phyloP scores from a whole-genome alignment of 2,888 invertebrate genomes.

The Helicoverpa assulta region DNA sequence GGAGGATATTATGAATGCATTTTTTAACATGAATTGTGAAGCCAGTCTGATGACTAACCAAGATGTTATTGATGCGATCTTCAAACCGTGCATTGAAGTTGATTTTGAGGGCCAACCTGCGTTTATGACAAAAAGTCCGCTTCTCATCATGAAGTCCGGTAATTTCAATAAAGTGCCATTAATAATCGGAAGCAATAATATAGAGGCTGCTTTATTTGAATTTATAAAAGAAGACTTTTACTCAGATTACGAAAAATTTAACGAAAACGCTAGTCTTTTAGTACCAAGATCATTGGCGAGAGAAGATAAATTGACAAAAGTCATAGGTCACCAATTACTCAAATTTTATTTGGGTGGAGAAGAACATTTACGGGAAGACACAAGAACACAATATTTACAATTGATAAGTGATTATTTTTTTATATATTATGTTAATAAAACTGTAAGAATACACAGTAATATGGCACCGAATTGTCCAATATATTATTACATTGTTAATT shows the following conservation, averaged over 20 bases:
- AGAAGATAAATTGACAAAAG: slow-evolving; percentile 70
- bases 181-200: slow-evolving; percentile 84
- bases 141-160: slow-evolving; percentile 79
- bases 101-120: slow-evolving; percentile 84
- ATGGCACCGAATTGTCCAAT: slow-evolving; percentile 77
- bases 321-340: slow-evolving; percentile 78
- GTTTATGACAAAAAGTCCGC: slow-evolving; percentile 82
- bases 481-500: slow-evolving; percentile 83
- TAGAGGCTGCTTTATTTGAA: slow-evolving; percentile 77
- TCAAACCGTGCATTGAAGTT: slow-evolving; percentile 84
- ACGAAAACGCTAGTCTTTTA: slow-evolving; percentile 75
- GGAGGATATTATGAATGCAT: slow-evolving; percentile 73
- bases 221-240: slow-evolving; percentile 73
- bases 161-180: slow-evolving; percentile 85
- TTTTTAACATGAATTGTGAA: slow-evolving; percentile 55
- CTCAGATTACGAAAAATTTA: slow-evolving; percentile 78
- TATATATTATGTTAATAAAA: slow-evolving; percentile 82
- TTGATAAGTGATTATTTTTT: slow-evolving; percentile 84
- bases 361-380: slow-evolving; percentile 75
- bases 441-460: slow-evolving; percentile 78
- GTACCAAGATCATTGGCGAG: slow-evolving; percentile 78
- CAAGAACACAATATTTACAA: slow-evolving; percentile 80
- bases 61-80: slow-evolving; percentile 74
- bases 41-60: slow-evolving; percentile 50
- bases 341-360: slow-evolving; percentile 82